A percentile compares a stretch with the other conserved stretches of the same genome.
Conservation (phyloP, 2,888 invertebrate genomes). For the Dasypolia templi region DNA sequence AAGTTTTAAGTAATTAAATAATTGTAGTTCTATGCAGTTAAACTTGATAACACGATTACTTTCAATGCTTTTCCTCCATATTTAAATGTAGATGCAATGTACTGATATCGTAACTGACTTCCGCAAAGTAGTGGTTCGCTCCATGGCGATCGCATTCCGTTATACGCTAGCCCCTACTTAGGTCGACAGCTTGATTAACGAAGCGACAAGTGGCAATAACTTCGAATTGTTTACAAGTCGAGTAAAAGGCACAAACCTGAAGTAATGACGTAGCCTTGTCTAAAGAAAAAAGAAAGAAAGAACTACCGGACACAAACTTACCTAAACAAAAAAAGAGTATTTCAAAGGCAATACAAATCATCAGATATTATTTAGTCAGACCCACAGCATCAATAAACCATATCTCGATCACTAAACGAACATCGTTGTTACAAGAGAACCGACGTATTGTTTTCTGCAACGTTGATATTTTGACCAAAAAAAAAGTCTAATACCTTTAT, state of each 20-base stretch:
- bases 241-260: slow-evolving; percentile 12
- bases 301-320: background rate
- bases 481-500: slow-evolving; percentile 29
- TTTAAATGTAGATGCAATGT: slow-evolving; percentile 60
- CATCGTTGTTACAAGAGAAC: slow-evolving; percentile 13
- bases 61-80: slow-evolving; percentile 55
- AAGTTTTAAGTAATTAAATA: slow-evolving; percentile 22
- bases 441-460: slow-evolving; percentile 29
- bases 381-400: slow-evolving; percentile 18
- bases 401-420: slow-evolving; percentile 17
- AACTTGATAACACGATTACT: slow-evolving; percentile 46
- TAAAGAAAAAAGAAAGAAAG: no score
- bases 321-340: background rate
- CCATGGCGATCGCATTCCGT: slow-evolving; percentile 77
- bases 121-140: slow-evolving; percentile 68
- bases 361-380: background rate
- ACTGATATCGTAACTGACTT: slow-evolving; percentile 67
- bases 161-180: slow-evolving; percentile 68
- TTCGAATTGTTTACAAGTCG: slow-evolving; percentile 40
- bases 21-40: slow-evolving; percentile 31
- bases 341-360: slow-evolving; percentile 12
- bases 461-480: slow-evolving; percentile 29
- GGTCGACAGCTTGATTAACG: slow-evolving; percentile 70
- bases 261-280: background rate
- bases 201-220: slow-evolving; percentile 64